These are phyloP conservation scores for Ischnus inquisitorius DNA, from an alignment of 2,888 invertebrate species.

Conservation along the genomic window DNA sequence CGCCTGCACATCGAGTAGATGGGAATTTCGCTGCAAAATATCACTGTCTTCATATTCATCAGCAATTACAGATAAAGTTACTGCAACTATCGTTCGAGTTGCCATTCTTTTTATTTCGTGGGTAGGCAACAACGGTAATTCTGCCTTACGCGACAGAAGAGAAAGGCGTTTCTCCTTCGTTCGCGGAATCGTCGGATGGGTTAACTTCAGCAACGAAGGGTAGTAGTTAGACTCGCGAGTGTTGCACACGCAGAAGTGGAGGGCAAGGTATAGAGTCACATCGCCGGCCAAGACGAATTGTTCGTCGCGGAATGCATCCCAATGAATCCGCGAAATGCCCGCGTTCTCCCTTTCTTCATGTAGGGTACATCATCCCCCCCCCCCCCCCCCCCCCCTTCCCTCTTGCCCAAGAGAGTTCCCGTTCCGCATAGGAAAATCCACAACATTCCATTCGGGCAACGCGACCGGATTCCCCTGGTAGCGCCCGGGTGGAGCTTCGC, in stretches of 20 bases:
- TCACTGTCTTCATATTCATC: too few relatives aligned
- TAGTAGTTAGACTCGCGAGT: slow-evolving; percentile 15
- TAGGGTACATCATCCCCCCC: background rate
- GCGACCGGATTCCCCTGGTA: slow-evolving; percentile 41
- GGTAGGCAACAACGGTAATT: too few relatives aligned
- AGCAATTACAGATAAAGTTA: too few relatives aligned
- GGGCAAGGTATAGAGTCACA: slow-evolving; percentile 27
- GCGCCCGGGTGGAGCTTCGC: slow-evolving; percentile 19
- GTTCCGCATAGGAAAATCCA: slow-evolving; percentile 11
- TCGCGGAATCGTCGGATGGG: slow-evolving; percentile 31
- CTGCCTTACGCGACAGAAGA: background rate
- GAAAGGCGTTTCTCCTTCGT: slow-evolving; percentile 1
- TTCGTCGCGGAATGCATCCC: slow-evolving; percentile 79
- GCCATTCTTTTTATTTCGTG: too few relatives aligned
- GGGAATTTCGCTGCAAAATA: too few relatives aligned
- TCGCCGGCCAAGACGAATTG: slow-evolving; percentile 77
- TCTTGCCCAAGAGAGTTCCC: too few relatives aligned
- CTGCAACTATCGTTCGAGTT: too few relatives aligned
- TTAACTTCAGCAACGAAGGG: slow-evolving; percentile 23
- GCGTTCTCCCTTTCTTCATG: slow-evolving; percentile 45
- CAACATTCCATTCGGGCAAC: slow-evolving; percentile 15
- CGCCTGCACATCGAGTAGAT: too few relatives aligned
- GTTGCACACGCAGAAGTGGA: slow-evolving; percentile 22
- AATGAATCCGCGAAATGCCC: slow-evolving; percentile 76
- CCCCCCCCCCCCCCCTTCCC: too few relatives aligned